Conservation (phyloP, 2,113 vertebrate genomes). For the Bombycilla garrulus region DNA sequence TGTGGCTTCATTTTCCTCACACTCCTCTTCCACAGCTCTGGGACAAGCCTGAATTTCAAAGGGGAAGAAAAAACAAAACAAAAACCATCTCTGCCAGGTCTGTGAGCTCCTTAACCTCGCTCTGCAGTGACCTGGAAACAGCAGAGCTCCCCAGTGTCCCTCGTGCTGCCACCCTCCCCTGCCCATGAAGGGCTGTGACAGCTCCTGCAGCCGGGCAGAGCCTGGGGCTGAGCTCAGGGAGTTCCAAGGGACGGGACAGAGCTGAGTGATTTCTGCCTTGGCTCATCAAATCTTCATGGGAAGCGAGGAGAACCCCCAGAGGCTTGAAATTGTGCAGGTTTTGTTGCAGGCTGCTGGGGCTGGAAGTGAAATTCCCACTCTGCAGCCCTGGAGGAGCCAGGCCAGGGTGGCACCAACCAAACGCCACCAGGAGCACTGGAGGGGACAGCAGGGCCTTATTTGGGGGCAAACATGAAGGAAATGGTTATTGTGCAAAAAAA, state of each 20-base stretch:
- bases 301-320: not conserved
- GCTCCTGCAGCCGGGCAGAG: conserved; percentile 14
- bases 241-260: not conserved
- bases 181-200: not conserved
- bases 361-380: not conserved
- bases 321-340: not conserved
- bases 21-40: not conserved
- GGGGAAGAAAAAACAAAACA: not conserved
- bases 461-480: not conserved
- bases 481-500: not conserved
- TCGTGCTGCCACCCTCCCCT: not conserved
- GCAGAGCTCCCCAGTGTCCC: not conserved
- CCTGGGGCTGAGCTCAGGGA: conserved; percentile 4
- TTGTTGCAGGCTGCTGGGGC: not conserved
- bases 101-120: not conserved
- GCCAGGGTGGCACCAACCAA: not conserved
- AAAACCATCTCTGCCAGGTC: not conserved
- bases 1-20: no score
- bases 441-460: not conserved
- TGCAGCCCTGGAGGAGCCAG: not conserved
- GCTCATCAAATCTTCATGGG: conserved; percentile 43
- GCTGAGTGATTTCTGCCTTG: not conserved
- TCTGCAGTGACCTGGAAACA: not conserved
- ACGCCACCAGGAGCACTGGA: not conserved
- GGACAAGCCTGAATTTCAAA: not conserved